Evolutionary conservation across 30 jellyfish, hydroid and myxozoan species (phyloP).

Genomic region (Haliclystus octoradiatus): DNA sequence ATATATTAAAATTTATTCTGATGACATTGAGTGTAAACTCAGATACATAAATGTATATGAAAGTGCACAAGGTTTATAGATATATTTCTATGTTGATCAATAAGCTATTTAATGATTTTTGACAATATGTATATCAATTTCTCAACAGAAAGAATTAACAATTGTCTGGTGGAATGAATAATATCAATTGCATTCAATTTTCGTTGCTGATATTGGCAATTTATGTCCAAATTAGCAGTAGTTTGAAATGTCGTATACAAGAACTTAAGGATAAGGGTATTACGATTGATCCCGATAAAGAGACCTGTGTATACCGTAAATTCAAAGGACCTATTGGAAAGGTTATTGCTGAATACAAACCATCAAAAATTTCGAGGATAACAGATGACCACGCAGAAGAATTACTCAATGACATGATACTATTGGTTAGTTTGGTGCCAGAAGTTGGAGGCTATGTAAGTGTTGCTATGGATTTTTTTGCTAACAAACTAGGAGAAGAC

Average conservation of each 20-base stretch:
- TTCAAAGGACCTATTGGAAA: background rate
- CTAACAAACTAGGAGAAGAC: background rate
- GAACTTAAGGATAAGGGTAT: background rate
- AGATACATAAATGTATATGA: too few species aligned
- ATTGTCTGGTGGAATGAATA: too few species aligned
- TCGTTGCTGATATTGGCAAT: too few species aligned
- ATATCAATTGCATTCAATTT: too few species aligned
- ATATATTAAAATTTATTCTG: too few species aligned
- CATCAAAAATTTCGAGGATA: background rate
- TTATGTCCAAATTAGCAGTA: too few species aligned
- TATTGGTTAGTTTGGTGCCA: background rate
- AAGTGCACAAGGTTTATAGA: too few species aligned
- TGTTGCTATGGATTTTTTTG: background rate
- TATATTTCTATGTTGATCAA: too few species aligned
- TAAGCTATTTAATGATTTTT: too few species aligned
- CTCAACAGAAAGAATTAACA: too few species aligned
- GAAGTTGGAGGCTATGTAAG: background rate
- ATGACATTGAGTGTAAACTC: too few species aligned
- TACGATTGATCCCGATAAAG: background rate
- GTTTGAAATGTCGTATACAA: background rate
- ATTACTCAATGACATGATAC: background rate
- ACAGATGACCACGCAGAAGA: background rate
- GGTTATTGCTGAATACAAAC: background rate
- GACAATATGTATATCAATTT: too few species aligned
- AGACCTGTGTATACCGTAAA: background rate